Evolutionary conservation across 2,888 invertebrate species (phyloP), one percentile per base, ranked within the genome.

Genomic region (Junonia oenone): DNA sequence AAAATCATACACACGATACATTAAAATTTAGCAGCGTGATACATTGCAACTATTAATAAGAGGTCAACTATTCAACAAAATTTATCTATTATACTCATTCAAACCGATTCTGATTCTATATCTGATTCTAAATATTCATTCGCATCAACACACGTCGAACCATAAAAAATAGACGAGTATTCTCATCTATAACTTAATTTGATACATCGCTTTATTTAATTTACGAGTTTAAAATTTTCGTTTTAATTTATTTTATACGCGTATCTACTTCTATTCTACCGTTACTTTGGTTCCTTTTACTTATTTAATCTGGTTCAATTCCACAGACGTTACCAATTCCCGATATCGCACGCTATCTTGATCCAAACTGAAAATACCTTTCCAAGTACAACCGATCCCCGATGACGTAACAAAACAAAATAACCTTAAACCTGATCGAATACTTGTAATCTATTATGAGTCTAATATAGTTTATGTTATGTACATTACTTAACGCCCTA

Each of bases 211-310:
- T 57, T 51, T 52, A 52, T 62, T 59, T 52, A 58, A 45, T 54
- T 56, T 43, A 46, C 45, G 17, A 46, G 22, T 56, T 54, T 58
- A 51, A 46, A 50, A 51, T 45, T 51, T 38, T 33, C 48, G 48
- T 4, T 61, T 56, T 22, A 48, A 53, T 51, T 61, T 55, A 59
- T 56, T 59, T 55, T 55, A 53, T 56, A 54, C 54, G 53, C 53
- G 45, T 55, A 47, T 58, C 62, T 63, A 62, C 54, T 55, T 35
- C 56, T 62, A 57, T 67, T 67, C 71, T 75, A 76, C 62, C 72
- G 67, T 78, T 77, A 74, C 68, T 76, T 85, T 87, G 85, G 86
- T 86, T 84, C 85, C 74, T 77, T 81, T 78, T 74, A 74, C 74
- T 75, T 78, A 72, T 75, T 76, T 71, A 71, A 69, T 68, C 75